Conservation (phyloP, 2,888 invertebrate species). For the Hirtodrosophila trivittata region DNA sequence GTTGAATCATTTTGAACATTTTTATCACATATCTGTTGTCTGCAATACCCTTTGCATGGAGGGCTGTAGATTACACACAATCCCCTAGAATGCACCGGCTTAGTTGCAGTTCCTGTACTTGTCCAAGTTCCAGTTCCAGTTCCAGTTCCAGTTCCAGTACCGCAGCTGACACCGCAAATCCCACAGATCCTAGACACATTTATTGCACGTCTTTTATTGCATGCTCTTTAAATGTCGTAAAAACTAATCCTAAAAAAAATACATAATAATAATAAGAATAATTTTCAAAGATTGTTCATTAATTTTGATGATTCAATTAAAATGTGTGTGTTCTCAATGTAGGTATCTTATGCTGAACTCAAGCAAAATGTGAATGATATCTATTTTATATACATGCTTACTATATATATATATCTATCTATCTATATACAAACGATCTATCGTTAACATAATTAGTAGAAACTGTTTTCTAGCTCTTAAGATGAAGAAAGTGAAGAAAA, state of each 20-base stretch:
- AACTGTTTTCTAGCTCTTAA: conserved; percentile 61
- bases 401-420: conserved; percentile 12
- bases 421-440: conserved; percentile 26
- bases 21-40: too few species aligned
- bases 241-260: background rate
- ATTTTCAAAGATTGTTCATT: conserved; percentile 10
- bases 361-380: conserved; percentile 53
- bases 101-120: conserved; percentile 13
- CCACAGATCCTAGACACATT: too few species aligned
- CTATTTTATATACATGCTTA: conserved; percentile 5
- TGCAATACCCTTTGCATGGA: conserved; percentile 43
- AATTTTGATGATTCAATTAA: conserved; percentile 22
- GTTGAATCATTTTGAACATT: conserved; percentile 7
- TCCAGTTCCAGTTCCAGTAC: background rate
- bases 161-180: too few species aligned
- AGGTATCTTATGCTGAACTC: conserved; percentile 39
- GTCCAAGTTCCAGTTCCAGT: conserved; percentile 10
- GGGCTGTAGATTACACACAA: background rate
- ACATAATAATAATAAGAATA: conserved; percentile 24
- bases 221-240: conserved; percentile 46
- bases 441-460: conserved; percentile 46
- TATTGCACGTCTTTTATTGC: conserved; percentile 41
- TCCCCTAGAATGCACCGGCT: conserved; percentile 16
- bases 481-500: conserved; percentile 46
- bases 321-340: conserved; percentile 74